Evolutionary conservation across 2,888 invertebrate genomes (phyloP).

Genomic region (Saturnia japonica): DNA sequence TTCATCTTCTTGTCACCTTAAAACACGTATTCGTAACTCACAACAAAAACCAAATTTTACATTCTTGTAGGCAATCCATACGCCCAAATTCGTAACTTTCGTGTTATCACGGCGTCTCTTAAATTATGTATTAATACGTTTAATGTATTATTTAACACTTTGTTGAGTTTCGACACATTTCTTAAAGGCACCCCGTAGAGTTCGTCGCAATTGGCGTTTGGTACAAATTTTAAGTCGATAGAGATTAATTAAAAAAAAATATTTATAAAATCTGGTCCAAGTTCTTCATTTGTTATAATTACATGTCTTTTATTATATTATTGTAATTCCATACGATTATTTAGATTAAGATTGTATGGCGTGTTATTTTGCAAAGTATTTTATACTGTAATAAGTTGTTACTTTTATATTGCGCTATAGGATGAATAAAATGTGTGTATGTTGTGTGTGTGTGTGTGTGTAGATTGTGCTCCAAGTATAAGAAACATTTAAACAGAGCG

Average conservation of each 20-base stretch:
- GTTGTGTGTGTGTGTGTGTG: no score
- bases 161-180: conserved; percentile 67
- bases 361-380: no score
- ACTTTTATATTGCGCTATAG: no score
- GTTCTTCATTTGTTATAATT: no score
- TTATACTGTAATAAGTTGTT: no score
- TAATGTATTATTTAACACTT: conserved; percentile 78
- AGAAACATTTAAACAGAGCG: no score
- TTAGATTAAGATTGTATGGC: no score
- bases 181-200: conserved; percentile 65
- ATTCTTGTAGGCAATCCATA: conserved; percentile 18
- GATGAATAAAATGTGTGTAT: no score
- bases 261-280: not conserved
- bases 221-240: conserved; percentile 33
- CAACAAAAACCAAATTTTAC: not conserved
- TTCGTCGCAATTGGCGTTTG: conserved; percentile 41
- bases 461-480: no score
- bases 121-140: conserved; percentile 70
- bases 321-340: no score
- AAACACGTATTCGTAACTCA: conserved; percentile 9
- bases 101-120: conserved; percentile 45
- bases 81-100: conserved; percentile 42
- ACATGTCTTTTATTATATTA: no score
- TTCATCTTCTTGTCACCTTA: not conserved
- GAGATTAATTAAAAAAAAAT: not conserved